Conservation (phyloP, 1,140 invertebrate species). For the Trachymyrmex septentrionalis region DNA sequence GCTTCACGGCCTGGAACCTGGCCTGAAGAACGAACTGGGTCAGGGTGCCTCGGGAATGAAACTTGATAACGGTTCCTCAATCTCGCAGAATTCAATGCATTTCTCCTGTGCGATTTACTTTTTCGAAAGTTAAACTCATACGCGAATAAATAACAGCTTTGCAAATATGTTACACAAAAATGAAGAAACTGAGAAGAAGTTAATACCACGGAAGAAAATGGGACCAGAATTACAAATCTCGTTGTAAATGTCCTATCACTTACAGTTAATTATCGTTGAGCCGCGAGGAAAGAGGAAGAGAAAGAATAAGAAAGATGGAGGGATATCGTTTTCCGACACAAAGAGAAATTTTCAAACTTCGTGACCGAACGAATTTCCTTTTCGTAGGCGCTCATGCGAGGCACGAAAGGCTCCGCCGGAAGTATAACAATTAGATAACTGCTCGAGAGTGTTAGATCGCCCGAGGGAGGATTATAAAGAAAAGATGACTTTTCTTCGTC, state of each 20-base stretch:
- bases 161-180: neutral
- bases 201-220: neutral
- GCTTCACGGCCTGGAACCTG: conserved; percentile 37
- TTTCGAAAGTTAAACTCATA: neutral
- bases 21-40: conserved; percentile 41
- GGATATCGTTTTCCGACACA: conserved; percentile 39
- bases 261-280: neutral
- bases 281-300: too few species aligned
- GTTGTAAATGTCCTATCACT: too few species aligned
- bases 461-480: conserved; percentile 45
- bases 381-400: conserved; percentile 38
- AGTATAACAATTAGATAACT: neutral
- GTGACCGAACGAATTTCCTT: conserved; percentile 48
- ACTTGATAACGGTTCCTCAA: neutral
- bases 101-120: neutral
- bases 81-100: neutral
- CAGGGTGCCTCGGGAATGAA: conserved; percentile 26
- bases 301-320: neutral
- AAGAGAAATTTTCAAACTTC: conserved; percentile 52
- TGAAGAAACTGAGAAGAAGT: too few species aligned
- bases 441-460: neutral
- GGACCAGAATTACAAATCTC: neutral
- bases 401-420: neutral
- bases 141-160: neutral
- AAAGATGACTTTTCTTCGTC: conserved; percentile 24